phyloP scores from a whole-genome alignment of 2,797 vertebrate species.

The Enteromius treurensis region DNA sequence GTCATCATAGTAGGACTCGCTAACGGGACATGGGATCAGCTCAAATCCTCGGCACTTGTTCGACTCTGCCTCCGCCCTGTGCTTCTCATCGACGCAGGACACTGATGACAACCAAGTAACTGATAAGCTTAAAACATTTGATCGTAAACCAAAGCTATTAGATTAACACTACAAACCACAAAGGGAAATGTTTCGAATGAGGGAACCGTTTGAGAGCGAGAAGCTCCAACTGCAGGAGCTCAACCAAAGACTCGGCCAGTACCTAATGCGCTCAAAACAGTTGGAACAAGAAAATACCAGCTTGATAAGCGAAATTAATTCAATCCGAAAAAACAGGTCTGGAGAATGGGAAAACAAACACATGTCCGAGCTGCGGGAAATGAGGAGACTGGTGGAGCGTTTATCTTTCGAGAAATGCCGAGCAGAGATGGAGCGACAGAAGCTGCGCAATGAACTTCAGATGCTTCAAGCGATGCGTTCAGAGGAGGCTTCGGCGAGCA shows the following conservation, averaged over 20 bases:
- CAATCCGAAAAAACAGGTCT: slow-evolving; percentile 68
- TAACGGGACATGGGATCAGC: slow-evolving; percentile 54
- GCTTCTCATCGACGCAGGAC: slow-evolving; percentile 42
- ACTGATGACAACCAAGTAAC: slow-evolving; percentile 18
- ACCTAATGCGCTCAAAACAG: slow-evolving; percentile 85
- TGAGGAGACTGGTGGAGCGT: slow-evolving; percentile 82
- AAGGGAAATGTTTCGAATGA: slow-evolving; percentile 80
- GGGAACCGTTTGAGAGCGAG: slow-evolving; percentile 81
- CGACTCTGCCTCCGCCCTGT: slow-evolving; percentile 65
- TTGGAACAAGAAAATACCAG: slow-evolving; percentile 88
- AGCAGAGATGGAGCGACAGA: slow-evolving; percentile 87
- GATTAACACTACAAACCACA: not conserved
- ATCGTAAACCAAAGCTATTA: not conserved
- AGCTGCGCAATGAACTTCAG: slow-evolving; percentile 82
- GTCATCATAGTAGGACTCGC: not conserved
- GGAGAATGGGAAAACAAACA: slow-evolving; percentile 64
- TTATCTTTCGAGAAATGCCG: slow-evolving; percentile 82
- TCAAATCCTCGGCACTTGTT: slow-evolving; percentile 72
- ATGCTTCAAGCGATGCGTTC: slow-evolving; percentile 75
- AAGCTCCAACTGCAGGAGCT: slow-evolving; percentile 89
- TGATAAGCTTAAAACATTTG: not conserved
- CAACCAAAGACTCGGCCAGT: slow-evolving; percentile 86
- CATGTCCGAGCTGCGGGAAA: slow-evolving; percentile 79
- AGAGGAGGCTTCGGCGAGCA: slow-evolving; percentile 77
- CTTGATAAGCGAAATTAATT: slow-evolving; percentile 80